A percentile compares a stretch with the other conserved stretches of the same genome.
Conservation (phyloP, 2,888 invertebrate genomes). For the Heliconius aoede region DNA sequence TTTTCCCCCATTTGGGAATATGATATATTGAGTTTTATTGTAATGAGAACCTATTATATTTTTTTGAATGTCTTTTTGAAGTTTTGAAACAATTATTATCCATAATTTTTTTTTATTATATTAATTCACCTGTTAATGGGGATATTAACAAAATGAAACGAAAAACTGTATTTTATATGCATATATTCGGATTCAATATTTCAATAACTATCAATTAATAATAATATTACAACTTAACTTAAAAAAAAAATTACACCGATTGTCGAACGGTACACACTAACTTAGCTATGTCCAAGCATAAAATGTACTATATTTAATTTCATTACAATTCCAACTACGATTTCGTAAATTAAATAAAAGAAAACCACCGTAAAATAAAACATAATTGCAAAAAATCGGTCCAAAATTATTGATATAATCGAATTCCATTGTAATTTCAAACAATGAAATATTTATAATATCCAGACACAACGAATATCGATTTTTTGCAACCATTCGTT, state of each 20-base stretch:
- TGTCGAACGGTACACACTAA: conserved; percentile 71
- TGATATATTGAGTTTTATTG: no score
- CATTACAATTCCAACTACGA: conserved; percentile 69
- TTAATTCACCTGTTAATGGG: background rate
- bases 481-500: conserved; percentile 26
- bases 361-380: conserved; percentile 38
- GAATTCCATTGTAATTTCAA: background rate
- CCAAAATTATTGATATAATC: background rate
- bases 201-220: conserved; percentile 78
- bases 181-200: conserved; percentile 83
- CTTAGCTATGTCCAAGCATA: conserved; percentile 80
- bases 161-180: conserved; percentile 70
- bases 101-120: background rate
- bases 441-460: conserved; percentile 1
- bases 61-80: no score
- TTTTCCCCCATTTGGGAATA: no score
- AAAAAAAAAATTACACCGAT: conserved; percentile 81
- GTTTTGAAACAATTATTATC: no score
- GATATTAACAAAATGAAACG: conserved; percentile 37
- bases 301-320: conserved; percentile 78
- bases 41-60: no score
- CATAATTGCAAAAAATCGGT: conserved; percentile 35
- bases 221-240: conserved; percentile 78
- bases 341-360: conserved; percentile 46
- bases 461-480: conserved; percentile 7